Conservation (phyloP, 2,113 vertebrate genomes). For the Antennarius striatus region DNA sequence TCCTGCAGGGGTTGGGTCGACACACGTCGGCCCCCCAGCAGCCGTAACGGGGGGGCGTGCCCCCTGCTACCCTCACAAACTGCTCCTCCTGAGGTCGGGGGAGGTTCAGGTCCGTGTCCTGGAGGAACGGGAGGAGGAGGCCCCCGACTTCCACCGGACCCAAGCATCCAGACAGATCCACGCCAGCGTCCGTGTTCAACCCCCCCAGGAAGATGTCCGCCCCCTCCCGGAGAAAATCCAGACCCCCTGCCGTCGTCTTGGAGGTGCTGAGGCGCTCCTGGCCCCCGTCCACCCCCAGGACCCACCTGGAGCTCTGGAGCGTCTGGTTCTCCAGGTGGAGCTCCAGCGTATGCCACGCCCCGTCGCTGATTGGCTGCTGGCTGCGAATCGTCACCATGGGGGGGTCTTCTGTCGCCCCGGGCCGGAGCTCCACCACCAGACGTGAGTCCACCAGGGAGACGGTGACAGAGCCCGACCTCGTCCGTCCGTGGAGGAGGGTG, state of each 20-base stretch:
- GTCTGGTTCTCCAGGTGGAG: constrained; percentile 75
- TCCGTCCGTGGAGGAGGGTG: constrained; percentile 81
- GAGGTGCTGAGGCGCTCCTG: constrained; percentile 66
- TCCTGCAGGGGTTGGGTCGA: constrained; percentile 81
- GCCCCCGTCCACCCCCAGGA: constrained; percentile 77
- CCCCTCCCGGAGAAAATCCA: constrained; percentile 84
- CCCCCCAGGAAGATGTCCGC: constrained; percentile 85
- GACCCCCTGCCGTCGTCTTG: constrained; percentile 66
- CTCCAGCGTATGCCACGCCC: constrained; percentile 83
- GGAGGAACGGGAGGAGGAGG: constrained; percentile 84
- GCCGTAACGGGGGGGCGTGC: constrained; percentile 60
- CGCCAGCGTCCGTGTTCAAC: constrained; percentile 43
- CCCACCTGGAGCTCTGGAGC: constrained; percentile 81
- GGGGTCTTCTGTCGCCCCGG: constrained; percentile 61
- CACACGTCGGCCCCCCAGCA: constrained; percentile 81
- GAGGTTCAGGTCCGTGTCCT: constrained; percentile 69
- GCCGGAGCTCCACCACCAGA: constrained; percentile 80
- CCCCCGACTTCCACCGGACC: constrained; percentile 85
- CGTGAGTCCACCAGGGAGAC: constrained; percentile 81
- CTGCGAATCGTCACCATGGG: constrained; percentile 69
- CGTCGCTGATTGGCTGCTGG: constrained; percentile 75
- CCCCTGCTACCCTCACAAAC: constrained; percentile 79
- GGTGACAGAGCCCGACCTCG: constrained; percentile 74
- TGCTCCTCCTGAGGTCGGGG: constrained; percentile 85
- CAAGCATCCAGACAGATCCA: constrained; percentile 83